Base-by-base conservation (phyloP, 2,888 invertebrate species). In the Watsonalla binaria region DNA sequence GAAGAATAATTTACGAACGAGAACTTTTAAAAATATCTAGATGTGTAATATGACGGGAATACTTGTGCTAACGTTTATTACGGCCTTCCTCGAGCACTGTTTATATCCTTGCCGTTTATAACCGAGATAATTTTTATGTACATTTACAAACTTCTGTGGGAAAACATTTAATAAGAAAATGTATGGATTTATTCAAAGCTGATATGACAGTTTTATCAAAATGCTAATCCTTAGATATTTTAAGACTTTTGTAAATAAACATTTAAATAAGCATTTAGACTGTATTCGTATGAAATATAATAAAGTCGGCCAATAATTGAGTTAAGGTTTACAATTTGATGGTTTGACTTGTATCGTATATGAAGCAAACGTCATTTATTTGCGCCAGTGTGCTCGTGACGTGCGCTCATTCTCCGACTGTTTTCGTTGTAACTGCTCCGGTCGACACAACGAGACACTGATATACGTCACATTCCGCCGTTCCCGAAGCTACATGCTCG, bases 111-210 rank as follows among this genome's bases (percentile, higher is more conserved):
- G 56, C 65, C 71, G 68, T 80, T 80, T 78, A 78, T 76, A 76
- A 74, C 75, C 66, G 58, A 68, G 76, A 81, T 77, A 78, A 78
- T 77, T 80, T 82, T 78, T 78, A 78, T 72, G 69, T 71, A 72
- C 69, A 67, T 69, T 69, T 67, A 57, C 59, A 62, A 69, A 71
- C 62, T 70, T 68, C 72, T 62, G 70, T 77, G 73, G 75, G 72
- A 68, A 62, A 68, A 71, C 66, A 65, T 62, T 68, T 67, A 63
- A 63, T 63, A 60, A 65, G 61, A 65, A 61, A 60, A 59, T 59
- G 47, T 47, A 24, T 1, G 13, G 45, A 11, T 9, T 46, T 33
- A 11, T 24, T 47, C 8, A 15, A 0, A 4, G 11, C 9, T 24
- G 13, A 11, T 5, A 15, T 46, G 14, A 46, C 24, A 24, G 24